Evolutionary conservation across 1,140 invertebrate species (phyloP).

Genomic region (Onthophagus taurus): DNA sequence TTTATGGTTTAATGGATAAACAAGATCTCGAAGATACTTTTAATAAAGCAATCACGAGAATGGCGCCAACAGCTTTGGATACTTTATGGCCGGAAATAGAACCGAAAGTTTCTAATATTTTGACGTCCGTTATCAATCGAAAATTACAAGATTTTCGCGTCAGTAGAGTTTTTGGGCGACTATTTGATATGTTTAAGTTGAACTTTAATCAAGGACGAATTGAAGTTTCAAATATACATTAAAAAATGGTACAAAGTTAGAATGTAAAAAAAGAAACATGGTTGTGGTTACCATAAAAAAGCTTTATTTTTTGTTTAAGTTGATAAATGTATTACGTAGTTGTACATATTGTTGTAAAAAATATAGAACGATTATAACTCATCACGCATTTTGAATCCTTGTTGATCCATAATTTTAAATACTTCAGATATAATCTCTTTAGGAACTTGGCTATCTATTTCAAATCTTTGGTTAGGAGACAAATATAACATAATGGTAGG

Average conservation of each 20-base stretch:
- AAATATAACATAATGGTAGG: slow-evolving; percentile 48
- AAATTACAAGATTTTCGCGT: slow-evolving; percentile 25
- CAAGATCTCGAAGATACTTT: slow-evolving; percentile 29
- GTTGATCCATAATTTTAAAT: slow-evolving; percentile 17
- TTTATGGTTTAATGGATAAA: slow-evolving; percentile 32
- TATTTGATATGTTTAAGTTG: slow-evolving; percentile 27
- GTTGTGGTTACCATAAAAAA: neutral
- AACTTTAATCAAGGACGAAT: slow-evolving; percentile 15
- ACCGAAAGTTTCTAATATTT: slow-evolving; percentile 26
- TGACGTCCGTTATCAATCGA: neutral
- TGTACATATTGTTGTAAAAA: neutral
- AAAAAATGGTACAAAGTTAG: neutral
- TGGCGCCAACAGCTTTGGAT: slow-evolving; percentile 34
- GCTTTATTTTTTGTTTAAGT: neutral
- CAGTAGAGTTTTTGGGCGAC: slow-evolving; percentile 23
- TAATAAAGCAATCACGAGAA: slow-evolving; percentile 31
- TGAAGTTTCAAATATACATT: slow-evolving; percentile 8
- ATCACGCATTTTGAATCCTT: slow-evolving; percentile 3
- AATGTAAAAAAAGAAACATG: slow-evolving; percentile 1
- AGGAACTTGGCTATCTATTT: slow-evolving; percentile 24
- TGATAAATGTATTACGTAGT: neutral
- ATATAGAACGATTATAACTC: slow-evolving; percentile 16
- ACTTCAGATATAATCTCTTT: slow-evolving; percentile 25
- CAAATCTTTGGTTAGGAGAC: slow-evolving; percentile 22
- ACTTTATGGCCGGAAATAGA: slow-evolving; percentile 36